phyloP scores from a whole-genome alignment of 1,140 invertebrate species.

The Tetramorium alpestre region DNA sequence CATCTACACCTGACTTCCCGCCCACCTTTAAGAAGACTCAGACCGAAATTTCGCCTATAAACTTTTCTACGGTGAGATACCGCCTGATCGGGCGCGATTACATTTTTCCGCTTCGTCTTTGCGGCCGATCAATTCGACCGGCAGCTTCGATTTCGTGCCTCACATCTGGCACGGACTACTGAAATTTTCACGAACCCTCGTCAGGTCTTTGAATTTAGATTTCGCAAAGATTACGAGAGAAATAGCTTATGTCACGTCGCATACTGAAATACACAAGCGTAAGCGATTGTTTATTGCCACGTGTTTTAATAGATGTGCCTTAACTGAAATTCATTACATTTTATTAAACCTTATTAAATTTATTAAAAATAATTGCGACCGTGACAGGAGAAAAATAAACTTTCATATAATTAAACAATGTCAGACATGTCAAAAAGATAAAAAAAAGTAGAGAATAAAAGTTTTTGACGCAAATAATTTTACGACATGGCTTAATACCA shows the following conservation, averaged over 20 bases:
- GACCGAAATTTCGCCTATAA: slow-evolving; percentile 15
- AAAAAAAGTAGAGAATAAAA: not conserved
- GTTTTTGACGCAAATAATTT: not conserved
- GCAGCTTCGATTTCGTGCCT: slow-evolving; percentile 26
- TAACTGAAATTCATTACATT: not conserved
- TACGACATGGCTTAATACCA: not conserved
- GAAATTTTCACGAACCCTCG: slow-evolving; percentile 26
- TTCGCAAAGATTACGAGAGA: not conserved
- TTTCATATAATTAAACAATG: not conserved
- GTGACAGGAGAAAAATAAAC: not conserved
- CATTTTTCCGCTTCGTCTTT: slow-evolving; percentile 43
- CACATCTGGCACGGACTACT: slow-evolving; percentile 20
- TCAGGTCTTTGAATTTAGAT: slow-evolving; percentile 36
- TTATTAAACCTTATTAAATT: not conserved
- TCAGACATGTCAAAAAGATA: not conserved
- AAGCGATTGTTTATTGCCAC: not conserved
- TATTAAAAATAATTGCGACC: not conserved
- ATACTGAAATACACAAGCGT: not conserved
- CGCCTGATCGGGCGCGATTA: slow-evolving; percentile 7
- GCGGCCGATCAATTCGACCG: slow-evolving; percentile 36
- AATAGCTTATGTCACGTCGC: not conserved
- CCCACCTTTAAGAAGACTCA: not conserved
- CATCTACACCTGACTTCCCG: slow-evolving; percentile 22
- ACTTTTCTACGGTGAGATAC: slow-evolving; percentile 16
- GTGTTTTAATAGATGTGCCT: not conserved